Evolutionary conservation across 2,888 invertebrate species (phyloP).

Genomic region (Cheilosia urbana): DNA sequence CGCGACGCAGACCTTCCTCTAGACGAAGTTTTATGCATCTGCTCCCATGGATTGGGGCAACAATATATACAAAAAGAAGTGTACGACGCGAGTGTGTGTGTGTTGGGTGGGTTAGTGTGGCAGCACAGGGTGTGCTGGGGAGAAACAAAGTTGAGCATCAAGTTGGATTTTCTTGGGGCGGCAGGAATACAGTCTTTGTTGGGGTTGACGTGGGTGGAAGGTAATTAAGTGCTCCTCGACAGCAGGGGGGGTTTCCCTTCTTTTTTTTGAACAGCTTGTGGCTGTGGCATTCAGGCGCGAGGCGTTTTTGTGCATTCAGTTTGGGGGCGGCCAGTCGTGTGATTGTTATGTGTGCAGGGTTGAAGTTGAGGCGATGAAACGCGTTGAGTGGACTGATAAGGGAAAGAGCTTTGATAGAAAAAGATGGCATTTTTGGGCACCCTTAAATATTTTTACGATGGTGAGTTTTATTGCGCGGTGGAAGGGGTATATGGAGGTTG

Average conservation of each 20-base stretch:
- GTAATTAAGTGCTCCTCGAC: slow-evolving; percentile 73
- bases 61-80: slow-evolving; percentile 38
- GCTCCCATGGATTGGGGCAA: slow-evolving; percentile 59
- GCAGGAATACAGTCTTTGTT: slow-evolving; percentile 79
- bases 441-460: slow-evolving; percentile 43
- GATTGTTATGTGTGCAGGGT: slow-evolving; percentile 8
- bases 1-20: slow-evolving; percentile 62
- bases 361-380: slow-evolving; percentile 27
- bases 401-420: slow-evolving; percentile 16
- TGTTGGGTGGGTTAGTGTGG: background rate
- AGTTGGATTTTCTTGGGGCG: slow-evolving; percentile 79
- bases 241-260: slow-evolving; percentile 13
- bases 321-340: slow-evolving; percentile 44
- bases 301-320: slow-evolving; percentile 37
- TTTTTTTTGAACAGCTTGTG: slow-evolving; percentile 43
- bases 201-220: slow-evolving; percentile 76
- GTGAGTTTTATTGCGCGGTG: slow-evolving; percentile 34
- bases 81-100: slow-evolving; percentile 20
- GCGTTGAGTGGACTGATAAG: slow-evolving; percentile 20
- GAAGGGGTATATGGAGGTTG: background rate
- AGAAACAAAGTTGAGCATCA: slow-evolving; percentile 77
- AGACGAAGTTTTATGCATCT: slow-evolving; percentile 67
- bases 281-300: slow-evolving; percentile 39
- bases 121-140: background rate
- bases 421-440: slow-evolving; percentile 8